Percentiles rank a stretch among this genome's conserved stretches.
Conservation (phyloP, 2,888 invertebrate genomes). For the Rhabditoides inermis region DNA sequence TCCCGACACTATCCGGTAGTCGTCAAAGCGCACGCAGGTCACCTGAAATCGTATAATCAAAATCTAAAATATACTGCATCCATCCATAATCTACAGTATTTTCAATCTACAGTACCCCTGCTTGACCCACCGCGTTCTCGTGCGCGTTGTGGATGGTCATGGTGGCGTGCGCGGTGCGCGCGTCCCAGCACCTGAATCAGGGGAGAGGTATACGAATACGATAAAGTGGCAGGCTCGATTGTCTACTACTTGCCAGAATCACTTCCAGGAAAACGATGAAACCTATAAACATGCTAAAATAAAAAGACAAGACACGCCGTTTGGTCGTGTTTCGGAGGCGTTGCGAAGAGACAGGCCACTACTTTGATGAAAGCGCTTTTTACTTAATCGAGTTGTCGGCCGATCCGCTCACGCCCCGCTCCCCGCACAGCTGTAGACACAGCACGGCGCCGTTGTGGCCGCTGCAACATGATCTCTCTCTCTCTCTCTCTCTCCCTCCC, state of each 20-base stretch:
- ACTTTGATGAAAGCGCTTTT: too few relatives aligned
- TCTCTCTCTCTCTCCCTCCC: too few relatives aligned
- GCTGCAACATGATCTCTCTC: slow-evolving; percentile 43
- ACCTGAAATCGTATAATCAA: slow-evolving; percentile 3
- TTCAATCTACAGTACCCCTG: not conserved
- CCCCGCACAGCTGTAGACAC: slow-evolving; percentile 55
- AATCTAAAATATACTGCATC: not conserved
- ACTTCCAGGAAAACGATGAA: too few relatives aligned
- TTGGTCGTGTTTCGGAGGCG: too few relatives aligned
- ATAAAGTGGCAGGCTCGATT: too few relatives aligned
- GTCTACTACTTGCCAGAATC: too few relatives aligned
- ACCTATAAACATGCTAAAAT: too few relatives aligned
- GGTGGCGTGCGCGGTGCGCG: slow-evolving; percentile 53
- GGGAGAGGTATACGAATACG: too few relatives aligned
- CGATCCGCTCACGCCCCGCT: slow-evolving; percentile 55
- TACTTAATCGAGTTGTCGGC: slow-evolving; percentile 57
- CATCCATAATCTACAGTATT: not conserved
- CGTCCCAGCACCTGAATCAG: slow-evolving; percentile 58
- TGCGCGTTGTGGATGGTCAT: slow-evolving; percentile 56
- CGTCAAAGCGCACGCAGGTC: slow-evolving; percentile 58
- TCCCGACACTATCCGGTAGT: slow-evolving; percentile 56
- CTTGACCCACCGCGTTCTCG: slow-evolving; percentile 55
- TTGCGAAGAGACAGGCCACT: too few relatives aligned
- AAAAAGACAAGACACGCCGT: too few relatives aligned
- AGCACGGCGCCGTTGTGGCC: slow-evolving; percentile 58